phyloP scores from a whole-genome alignment of 2,797 vertebrate genomes.

The Choloepus didactylus region DNA sequence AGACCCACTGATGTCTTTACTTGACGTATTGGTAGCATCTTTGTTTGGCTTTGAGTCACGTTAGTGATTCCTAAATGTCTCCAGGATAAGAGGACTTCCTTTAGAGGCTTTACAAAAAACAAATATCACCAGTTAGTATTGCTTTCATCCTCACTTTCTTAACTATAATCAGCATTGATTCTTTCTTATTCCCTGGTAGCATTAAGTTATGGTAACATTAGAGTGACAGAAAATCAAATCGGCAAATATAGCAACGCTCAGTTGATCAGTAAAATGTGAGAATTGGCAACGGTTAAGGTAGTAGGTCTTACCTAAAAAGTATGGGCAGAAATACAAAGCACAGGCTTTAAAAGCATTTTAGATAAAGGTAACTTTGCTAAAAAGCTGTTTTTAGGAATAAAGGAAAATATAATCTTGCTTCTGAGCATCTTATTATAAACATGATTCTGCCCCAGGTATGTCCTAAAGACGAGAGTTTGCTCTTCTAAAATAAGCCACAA shows the following conservation, averaged over 20 bases:
- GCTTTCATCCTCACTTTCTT: constrained; percentile 63
- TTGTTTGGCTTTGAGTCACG: not conserved
- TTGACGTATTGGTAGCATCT: not conserved
- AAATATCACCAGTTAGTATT: constrained; percentile 35
- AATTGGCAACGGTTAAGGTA: constrained; percentile 37
- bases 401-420: constrained; percentile 64
- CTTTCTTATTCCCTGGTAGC: constrained; percentile 64
- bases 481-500: constrained; percentile 36
- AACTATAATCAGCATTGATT: constrained; percentile 75
- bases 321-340: constrained; percentile 61
- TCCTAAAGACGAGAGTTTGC: not conserved
- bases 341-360: constrained; percentile 59
- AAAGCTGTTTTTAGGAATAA: constrained; percentile 16
- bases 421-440: constrained; percentile 27
- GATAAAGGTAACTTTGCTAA: constrained; percentile 74
- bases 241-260: constrained; percentile 57
- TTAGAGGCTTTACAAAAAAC: not conserved
- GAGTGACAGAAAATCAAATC: constrained; percentile 73
- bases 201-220: constrained; percentile 75
- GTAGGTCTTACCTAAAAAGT: constrained; percentile 70
- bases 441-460: not conserved
- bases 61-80: constrained; percentile 31
- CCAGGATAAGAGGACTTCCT: constrained; percentile 38
- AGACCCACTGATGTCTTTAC: not conserved
- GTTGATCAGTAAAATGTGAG: constrained; percentile 70